A percentile compares a stretch with the other conserved stretches of the same genome.
Conservation (phyloP, 2,113 vertebrate species). For the Vidua chalybeata region DNA sequence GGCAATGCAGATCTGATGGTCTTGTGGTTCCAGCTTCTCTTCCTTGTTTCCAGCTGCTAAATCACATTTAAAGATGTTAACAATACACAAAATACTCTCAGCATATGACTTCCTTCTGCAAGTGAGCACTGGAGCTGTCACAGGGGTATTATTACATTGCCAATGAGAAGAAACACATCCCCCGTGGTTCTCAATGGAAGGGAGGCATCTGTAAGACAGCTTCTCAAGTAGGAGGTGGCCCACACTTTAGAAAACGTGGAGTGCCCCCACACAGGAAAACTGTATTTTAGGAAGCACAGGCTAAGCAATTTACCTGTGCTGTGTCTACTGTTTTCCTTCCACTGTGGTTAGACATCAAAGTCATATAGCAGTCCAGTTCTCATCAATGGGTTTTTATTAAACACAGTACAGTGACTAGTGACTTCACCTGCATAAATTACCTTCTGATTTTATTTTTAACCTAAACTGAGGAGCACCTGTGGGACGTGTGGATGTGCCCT, state of each 20-base stretch:
- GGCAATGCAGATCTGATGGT: background rate
- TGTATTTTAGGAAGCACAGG: background rate
- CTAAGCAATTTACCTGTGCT: background rate
- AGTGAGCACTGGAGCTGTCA: conserved; percentile 12
- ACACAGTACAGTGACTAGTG: background rate
- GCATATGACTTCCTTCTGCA: background rate
- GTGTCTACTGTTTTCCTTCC: background rate
- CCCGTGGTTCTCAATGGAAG: background rate
- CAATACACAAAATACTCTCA: conserved; percentile 22
- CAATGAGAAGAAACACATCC: conserved; percentile 18
- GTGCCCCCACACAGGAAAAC: background rate
- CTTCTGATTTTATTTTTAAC: background rate
- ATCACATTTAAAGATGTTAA: conserved; percentile 39
- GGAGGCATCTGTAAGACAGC: background rate
- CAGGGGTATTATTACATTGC: conserved; percentile 25
- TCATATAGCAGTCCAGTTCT: background rate
- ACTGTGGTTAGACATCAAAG: background rate
- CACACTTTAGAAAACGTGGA: background rate
- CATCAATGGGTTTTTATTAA: background rate
- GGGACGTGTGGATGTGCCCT: background rate
- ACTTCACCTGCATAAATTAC: background rate
- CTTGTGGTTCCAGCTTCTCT: background rate
- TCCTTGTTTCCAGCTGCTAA: conserved; percentile 37
- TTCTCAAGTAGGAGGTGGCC: background rate
- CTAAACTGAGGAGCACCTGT: background rate